These are phyloP conservation scores for Nomada fabriciana DNA, from an alignment of 2,888 invertebrate genomes.

Conservation along the genomic window DNA sequence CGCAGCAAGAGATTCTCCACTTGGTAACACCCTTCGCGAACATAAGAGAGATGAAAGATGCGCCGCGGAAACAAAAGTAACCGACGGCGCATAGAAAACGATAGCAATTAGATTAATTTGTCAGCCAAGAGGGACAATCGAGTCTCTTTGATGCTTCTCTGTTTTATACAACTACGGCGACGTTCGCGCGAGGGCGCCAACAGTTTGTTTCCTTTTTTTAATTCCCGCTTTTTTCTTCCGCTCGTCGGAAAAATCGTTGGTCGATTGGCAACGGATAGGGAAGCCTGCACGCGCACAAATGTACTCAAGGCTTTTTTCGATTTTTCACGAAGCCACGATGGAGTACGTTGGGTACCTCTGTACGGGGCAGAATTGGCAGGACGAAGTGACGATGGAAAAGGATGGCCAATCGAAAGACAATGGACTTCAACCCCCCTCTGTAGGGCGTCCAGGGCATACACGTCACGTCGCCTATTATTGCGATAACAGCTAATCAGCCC, in stretches of 20 bases:
- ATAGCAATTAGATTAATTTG: constrained; percentile 62
- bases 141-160: constrained; percentile 41
- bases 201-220: background rate
- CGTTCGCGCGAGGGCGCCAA: constrained; percentile 17
- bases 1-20: constrained; percentile 66
- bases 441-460: constrained; percentile 64
- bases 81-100: constrained; percentile 52
- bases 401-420: constrained; percentile 68
- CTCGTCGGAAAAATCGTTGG: constrained; percentile 26
- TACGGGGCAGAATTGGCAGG: constrained; percentile 53
- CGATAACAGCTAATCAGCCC: constrained; percentile 77
- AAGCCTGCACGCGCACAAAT: constrained; percentile 16
- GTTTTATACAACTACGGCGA: constrained; percentile 5
- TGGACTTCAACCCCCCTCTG: constrained; percentile 57
- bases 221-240: background rate
- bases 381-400: constrained; percentile 54
- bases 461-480: constrained; percentile 75
- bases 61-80: constrained; percentile 41
- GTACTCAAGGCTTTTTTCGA: constrained; percentile 31
- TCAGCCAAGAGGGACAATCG: constrained; percentile 53
- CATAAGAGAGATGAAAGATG: constrained; percentile 64
- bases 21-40: constrained; percentile 63
- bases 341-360: constrained; percentile 13
- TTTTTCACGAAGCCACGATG: constrained; percentile 30
- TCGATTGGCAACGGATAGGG: constrained; percentile 32